These are phyloP conservation scores for Corydoras maculifer DNA, from an alignment of 2,113 vertebrate species.

Conservation along the genomic window DNA sequence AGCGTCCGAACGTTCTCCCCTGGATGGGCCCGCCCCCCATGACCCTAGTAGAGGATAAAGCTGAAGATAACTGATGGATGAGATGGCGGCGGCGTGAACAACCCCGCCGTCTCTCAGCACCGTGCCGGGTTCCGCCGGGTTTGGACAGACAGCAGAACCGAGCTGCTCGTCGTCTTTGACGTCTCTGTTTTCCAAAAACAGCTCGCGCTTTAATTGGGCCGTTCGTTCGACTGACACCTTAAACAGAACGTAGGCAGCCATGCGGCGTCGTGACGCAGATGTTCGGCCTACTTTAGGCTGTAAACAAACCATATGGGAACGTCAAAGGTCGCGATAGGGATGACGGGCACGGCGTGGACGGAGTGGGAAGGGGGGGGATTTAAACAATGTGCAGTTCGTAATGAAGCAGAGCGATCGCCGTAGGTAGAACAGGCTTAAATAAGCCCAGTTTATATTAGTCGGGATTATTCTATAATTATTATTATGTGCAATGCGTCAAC, in stretches of 20 bases:
- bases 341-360: constrained; percentile 10
- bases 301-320: background rate
- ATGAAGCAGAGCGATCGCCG: constrained; percentile 39
- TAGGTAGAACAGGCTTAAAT: too few species aligned
- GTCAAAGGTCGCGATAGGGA: background rate
- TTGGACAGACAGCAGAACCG: background rate
- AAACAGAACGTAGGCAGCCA: constrained; percentile 13
- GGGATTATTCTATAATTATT: too few species aligned
- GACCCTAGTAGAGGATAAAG: too few species aligned
- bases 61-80: too few species aligned
- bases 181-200: background rate
- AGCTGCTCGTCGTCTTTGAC: background rate
- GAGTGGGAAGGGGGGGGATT: too few species aligned
- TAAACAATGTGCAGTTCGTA: constrained; percentile 46
- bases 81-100: background rate
- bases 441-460: too few species aligned
- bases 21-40: too few species aligned
- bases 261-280: constrained; percentile 11
- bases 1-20: too few species aligned
- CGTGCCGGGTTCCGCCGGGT: background rate
- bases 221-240: constrained; percentile 1
- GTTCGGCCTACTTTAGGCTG: constrained; percentile 1
- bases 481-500: too few species aligned
- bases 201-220: background rate
- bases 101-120: background rate